phyloP scores from a whole-genome alignment of 1,140 invertebrate genomes.

The Pentalonia nigronervosa region DNA sequence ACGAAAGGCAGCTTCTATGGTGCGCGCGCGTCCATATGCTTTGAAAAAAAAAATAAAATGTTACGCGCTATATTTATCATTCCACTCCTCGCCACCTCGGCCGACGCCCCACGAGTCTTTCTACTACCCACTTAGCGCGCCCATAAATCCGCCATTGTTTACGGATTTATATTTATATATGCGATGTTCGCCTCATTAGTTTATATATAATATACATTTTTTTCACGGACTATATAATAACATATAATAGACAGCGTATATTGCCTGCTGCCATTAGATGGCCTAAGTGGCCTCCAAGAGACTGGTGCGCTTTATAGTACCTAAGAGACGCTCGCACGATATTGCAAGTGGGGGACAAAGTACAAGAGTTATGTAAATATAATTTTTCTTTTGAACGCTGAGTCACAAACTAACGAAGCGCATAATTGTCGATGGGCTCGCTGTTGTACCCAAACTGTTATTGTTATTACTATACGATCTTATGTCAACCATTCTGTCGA shows the following conservation, averaged over 20 bases:
- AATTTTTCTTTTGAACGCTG: not conserved
- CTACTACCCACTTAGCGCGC: not conserved
- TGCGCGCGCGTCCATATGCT: not conserved
- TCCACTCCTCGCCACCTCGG: not conserved
- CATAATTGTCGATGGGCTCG: not conserved
- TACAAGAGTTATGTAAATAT: not conserved
- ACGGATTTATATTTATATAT: not conserved
- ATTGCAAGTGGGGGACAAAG: no score
- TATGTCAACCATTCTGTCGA: not conserved
- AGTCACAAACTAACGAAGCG: not conserved
- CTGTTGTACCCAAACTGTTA: not conserved
- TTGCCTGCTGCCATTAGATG: not conserved
- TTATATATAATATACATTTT: not conserved
- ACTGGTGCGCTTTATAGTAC: not conserved
- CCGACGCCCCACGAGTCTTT: not conserved
- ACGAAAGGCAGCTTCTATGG: no score
- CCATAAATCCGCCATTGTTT: constrained; percentile 37
- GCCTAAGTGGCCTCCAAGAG: not conserved
- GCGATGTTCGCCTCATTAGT: constrained; percentile 28
- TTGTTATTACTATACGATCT: not conserved
- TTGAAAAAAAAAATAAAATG: not conserved
- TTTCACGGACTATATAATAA: not conserved
- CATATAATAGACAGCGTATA: not conserved
- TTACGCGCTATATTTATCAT: not conserved
- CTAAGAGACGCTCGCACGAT: not conserved